A percentile compares a stretch with the other conserved stretches of the same genome.
These are phyloP conservation scores for Rhinoraja longicauda DNA, from an alignment of 2,797 vertebrate species.

Conservation along the genomic window DNA sequence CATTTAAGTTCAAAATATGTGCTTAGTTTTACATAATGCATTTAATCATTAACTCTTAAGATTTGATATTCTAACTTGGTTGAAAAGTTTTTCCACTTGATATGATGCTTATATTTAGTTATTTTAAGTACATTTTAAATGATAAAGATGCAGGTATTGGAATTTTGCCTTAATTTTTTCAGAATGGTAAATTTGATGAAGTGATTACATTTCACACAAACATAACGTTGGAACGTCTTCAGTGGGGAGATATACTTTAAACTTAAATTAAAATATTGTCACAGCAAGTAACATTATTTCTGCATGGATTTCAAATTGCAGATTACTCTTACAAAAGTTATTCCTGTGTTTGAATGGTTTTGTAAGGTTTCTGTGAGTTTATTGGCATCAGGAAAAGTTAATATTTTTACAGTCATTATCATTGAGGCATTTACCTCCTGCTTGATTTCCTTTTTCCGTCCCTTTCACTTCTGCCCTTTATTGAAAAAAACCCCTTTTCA, in stretches of 20 bases:
- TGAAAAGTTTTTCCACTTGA: not conserved
- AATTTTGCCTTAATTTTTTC: too few species aligned
- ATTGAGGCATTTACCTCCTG: not conserved
- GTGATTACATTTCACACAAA: not conserved
- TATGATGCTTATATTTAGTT: not conserved
- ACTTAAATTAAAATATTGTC: too few species aligned
- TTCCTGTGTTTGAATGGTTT: too few species aligned
- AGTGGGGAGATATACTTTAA: too few species aligned
- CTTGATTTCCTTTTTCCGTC: not conserved
- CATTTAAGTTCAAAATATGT: not conserved
- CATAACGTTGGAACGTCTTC: too few species aligned
- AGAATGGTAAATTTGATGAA: not conserved
- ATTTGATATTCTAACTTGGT: not conserved
- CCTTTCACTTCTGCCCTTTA: not conserved
- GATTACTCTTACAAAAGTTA: too few species aligned
- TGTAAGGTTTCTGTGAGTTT: not conserved
- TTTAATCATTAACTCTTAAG: not conserved
- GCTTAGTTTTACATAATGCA: not conserved
- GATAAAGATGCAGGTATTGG: not conserved
- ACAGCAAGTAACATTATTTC: too few species aligned
- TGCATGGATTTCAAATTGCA: too few species aligned
- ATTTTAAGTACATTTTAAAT: not conserved
- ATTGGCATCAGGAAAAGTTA: not conserved
- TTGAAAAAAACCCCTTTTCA: not conserved
- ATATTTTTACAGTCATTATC: not conserved